phyloP scores from a whole-genome alignment of 2,888 invertebrate species.

The Lycia hirtaria region DNA sequence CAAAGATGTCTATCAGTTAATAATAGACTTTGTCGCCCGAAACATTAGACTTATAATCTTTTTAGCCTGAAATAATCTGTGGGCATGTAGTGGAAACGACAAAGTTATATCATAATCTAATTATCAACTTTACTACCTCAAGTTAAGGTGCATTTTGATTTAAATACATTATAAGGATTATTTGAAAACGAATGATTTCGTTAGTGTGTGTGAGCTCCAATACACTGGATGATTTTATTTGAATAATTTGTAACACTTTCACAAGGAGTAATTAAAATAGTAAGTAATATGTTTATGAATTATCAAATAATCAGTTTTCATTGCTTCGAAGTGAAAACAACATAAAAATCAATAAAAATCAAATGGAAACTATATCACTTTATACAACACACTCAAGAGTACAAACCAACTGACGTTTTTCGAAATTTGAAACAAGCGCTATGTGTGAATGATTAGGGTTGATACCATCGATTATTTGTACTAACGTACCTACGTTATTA shows the following conservation, averaged over 20 bases:
- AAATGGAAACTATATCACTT: no score
- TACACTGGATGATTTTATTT: conserved; percentile 35
- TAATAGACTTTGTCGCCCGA: not conserved
- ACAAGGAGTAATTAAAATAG: no score
- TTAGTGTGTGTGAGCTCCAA: conserved; percentile 38
- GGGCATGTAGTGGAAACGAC: not conserved
- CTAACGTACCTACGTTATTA: no score
- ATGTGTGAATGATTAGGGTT: no score
- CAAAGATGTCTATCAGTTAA: conserved; percentile 1
- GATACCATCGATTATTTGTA: no score
- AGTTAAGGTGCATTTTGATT: not conserved
- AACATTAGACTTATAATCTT: not conserved
- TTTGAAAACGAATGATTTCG: conserved; percentile 41
- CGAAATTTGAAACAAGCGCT: no score
- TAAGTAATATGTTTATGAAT: no score
- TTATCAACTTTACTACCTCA: not conserved
- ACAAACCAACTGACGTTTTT: no score
- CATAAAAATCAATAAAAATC: no score
- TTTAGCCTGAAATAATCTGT: not conserved
- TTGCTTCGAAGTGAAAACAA: no score
- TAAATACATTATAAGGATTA: conserved; percentile 31
- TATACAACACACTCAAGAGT: no score
- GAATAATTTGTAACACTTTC: not conserved
- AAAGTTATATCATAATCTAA: not conserved
- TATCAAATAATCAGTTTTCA: no score